Evolutionary conservation across 2,888 invertebrate genomes (phyloP).

Genomic region (Scrobipalpa costella): DNA sequence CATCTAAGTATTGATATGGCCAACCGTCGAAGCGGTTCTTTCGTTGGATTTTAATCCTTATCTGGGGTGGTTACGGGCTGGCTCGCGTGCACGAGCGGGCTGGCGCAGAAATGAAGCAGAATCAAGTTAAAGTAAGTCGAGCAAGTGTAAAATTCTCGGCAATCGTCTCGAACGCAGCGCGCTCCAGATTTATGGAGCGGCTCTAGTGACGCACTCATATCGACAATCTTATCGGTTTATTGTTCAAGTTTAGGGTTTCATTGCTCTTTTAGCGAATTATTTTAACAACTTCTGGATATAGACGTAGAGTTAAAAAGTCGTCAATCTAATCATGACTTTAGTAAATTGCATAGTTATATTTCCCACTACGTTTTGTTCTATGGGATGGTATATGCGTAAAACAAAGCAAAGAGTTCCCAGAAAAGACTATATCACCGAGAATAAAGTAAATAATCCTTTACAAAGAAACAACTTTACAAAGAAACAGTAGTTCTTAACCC

Average conservation of each 20-base stretch:
- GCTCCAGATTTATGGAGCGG: conserved; percentile 38
- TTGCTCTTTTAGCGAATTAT: not conserved
- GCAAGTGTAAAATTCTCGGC: conserved; percentile 44
- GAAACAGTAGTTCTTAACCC: no score
- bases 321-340: no score
- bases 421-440: no score
- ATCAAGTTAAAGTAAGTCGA: conserved; percentile 25
- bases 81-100: not conserved
- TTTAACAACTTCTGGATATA: no score
- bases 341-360: no score
- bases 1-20: not conserved
- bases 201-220: conserved; percentile 28
- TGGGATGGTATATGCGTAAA: no score
- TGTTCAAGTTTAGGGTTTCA: not conserved
- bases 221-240: conserved; percentile 3
- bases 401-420: no score
- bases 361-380: no score
- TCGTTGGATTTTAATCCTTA: not conserved
- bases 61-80: not conserved
- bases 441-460: no score
- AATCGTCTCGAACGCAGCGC: conserved; percentile 42
- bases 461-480: no score
- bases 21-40: not conserved
- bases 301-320: no score
- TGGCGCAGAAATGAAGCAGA: conserved; percentile 13